Percentiles rank a stretch among this genome's conserved stretches.
phyloP scores from a whole-genome alignment of 2,113 vertebrate species.

The Dinomys branickii region DNA sequence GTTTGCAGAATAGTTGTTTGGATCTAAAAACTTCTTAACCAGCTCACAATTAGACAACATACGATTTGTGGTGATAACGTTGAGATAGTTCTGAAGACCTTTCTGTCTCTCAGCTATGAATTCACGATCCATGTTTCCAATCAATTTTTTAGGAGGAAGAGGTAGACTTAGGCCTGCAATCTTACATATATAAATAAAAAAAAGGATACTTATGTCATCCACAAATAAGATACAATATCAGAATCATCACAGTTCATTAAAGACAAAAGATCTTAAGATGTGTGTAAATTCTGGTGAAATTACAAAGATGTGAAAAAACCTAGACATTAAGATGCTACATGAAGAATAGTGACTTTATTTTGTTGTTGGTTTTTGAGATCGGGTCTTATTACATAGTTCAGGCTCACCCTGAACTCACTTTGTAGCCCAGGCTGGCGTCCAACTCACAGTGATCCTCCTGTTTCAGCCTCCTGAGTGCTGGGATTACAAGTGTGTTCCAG shows the following conservation, averaged over 20 bases:
- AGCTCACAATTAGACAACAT: conserved; percentile 92
- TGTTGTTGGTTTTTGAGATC: not conserved
- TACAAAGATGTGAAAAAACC: conserved; percentile 45
- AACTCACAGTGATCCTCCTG: not conserved
- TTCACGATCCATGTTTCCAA: conserved; percentile 98
- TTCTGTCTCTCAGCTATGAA: conserved; percentile 98
- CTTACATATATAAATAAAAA: conserved; percentile 83
- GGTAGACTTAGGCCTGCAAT: conserved; percentile 94
- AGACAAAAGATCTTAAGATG: conserved; percentile 5
- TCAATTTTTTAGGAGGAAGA: conserved; percentile 97
- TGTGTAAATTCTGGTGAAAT: not conserved
- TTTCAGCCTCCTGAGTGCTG: not conserved
- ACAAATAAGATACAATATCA: conserved; percentile 23
- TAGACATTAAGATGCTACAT: not conserved
- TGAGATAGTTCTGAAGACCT: conserved; percentile 96
- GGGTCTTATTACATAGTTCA: not conserved
- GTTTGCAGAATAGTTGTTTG: conserved; percentile 96
- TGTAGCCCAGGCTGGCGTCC: not conserved
- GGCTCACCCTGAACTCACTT: not conserved
- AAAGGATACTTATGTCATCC: conserved; percentile 2
- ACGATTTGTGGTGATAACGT: conserved; percentile 95
- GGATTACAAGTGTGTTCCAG: not conserved
- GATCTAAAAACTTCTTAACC: conserved; percentile 97
- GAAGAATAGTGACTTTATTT: not conserved
- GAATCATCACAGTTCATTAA: conserved; percentile 13